These are phyloP conservation scores for Anser brachyrhynchus DNA, from an alignment of 2,113 vertebrate species.

Conservation along the genomic window DNA sequence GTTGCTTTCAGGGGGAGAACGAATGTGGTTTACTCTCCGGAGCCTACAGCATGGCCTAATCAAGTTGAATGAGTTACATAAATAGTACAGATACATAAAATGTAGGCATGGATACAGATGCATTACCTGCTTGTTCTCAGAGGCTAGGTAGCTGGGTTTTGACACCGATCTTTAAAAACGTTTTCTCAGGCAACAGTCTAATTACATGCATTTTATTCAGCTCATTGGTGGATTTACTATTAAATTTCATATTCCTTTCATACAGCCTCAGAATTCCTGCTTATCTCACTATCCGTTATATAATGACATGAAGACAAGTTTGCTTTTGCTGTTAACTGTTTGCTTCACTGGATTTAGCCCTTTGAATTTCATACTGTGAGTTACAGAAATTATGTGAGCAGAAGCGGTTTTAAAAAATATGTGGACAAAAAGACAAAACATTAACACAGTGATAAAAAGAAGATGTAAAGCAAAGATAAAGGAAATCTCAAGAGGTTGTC, in stretches of 20 bases:
- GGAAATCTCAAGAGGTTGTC: background rate
- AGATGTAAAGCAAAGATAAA: background rate
- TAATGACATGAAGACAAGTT: background rate
- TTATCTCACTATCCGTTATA: conserved; percentile 36
- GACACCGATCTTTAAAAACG: conserved; percentile 31
- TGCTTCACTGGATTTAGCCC: background rate
- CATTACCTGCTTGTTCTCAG: conserved; percentile 47
- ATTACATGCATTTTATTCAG: conserved; percentile 56
- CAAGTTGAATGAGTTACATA: conserved; percentile 9
- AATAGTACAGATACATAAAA: conserved; percentile 32
- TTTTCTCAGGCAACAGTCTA: background rate
- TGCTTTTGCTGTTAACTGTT: background rate
- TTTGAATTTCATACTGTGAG: background rate
- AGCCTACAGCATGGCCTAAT: conserved; percentile 45
- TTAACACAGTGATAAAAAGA: background rate
- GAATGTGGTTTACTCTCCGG: conserved; percentile 29
- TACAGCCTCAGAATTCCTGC: conserved; percentile 22
- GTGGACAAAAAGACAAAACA: background rate
- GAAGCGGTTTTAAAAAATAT: background rate
- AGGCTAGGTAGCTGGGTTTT: conserved; percentile 28
- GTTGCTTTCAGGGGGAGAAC: conserved; percentile 28
- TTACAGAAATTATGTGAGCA: background rate
- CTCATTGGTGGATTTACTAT: conserved; percentile 38
- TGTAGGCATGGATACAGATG: background rate
- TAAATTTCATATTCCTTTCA: conserved; percentile 35